A percentile compares a stretch with the other conserved stretches of the same genome.
Evolutionary conservation across 1,140 invertebrate species (phyloP).

Genomic region (Bombus terrestris): DNA sequence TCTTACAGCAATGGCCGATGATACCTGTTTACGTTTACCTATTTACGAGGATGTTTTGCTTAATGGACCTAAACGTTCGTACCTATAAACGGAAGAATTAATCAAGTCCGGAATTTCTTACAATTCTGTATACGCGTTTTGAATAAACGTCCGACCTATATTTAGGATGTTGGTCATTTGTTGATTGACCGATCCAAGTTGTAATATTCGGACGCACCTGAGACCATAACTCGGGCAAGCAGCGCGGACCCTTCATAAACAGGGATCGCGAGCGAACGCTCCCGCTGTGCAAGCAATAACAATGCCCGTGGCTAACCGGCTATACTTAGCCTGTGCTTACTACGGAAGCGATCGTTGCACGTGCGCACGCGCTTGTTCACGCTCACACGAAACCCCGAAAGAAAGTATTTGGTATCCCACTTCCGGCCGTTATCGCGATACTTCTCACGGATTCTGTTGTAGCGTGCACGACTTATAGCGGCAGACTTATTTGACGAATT

Average conservation of each 20-base stretch:
- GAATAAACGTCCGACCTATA: neutral
- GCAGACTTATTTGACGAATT: slow-evolving; percentile 23
- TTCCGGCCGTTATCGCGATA: slow-evolving; percentile 64
- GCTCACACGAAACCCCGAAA: slow-evolving; percentile 44
- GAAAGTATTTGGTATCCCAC: slow-evolving; percentile 60
- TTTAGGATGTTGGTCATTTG: slow-evolving; percentile 52
- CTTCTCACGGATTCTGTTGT: slow-evolving; percentile 31
- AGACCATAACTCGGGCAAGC: slow-evolving; percentile 74
- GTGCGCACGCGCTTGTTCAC: slow-evolving; percentile 62
- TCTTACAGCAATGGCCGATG: neutral
- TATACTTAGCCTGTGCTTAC: slow-evolving; percentile 75
- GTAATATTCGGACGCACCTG: slow-evolving; percentile 76
- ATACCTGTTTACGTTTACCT: neutral
- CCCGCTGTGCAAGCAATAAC: slow-evolving; percentile 76
- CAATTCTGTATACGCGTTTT: neutral
- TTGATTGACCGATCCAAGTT: slow-evolving; percentile 65
- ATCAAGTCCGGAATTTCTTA: neutral
- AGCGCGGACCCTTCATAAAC: slow-evolving; percentile 75
- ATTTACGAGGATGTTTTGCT: neutral
- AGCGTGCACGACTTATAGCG: slow-evolving; percentile 30
- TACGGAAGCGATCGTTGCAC: slow-evolving; percentile 65
- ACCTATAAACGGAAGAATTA: neutral
- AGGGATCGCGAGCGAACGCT: slow-evolving; percentile 69
- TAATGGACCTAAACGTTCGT: neutral
- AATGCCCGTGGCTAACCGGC: slow-evolving; percentile 74